A percentile compares a stretch with the other conserved stretches of the same genome.
Evolutionary conservation across 37 sponge, comb jelly and placozoan genomes (phyloP).

Genomic region (Chondrilla cf. caribensis): DNA sequence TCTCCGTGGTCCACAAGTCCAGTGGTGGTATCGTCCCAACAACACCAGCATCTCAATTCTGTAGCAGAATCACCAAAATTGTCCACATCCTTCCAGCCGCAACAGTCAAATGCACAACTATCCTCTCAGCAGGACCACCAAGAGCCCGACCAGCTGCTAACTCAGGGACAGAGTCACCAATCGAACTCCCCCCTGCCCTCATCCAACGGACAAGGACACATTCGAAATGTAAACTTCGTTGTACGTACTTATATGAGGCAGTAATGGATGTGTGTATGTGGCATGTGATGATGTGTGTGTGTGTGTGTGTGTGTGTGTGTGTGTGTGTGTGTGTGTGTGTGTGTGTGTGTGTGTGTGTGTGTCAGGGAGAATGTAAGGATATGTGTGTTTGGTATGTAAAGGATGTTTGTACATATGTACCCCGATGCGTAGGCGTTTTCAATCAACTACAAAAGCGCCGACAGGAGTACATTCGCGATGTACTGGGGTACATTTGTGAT

Average conservation of each 20-base stretch:
- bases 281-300: not conserved
- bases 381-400: no score
- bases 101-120: not conserved
- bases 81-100: not conserved
- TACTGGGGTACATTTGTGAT: no score
- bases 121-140: not conserved
- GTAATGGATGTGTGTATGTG: not conserved
- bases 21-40: not conserved
- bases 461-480: no score
- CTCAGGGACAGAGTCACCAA: not conserved
- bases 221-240: not conserved
- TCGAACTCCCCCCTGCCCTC: not conserved
- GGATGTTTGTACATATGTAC: no score
- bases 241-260: no score
- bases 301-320: no score
- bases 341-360: no score
- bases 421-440: no score
- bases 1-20: not conserved
- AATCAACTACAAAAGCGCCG: no score
- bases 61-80: not conserved
- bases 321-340: no score
- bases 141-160: not conserved
- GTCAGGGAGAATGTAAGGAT: no score
- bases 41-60: not conserved
- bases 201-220: not conserved